Conservation (phyloP, 2,113 vertebrate species). For the Pogonocichla stellata region DNA sequence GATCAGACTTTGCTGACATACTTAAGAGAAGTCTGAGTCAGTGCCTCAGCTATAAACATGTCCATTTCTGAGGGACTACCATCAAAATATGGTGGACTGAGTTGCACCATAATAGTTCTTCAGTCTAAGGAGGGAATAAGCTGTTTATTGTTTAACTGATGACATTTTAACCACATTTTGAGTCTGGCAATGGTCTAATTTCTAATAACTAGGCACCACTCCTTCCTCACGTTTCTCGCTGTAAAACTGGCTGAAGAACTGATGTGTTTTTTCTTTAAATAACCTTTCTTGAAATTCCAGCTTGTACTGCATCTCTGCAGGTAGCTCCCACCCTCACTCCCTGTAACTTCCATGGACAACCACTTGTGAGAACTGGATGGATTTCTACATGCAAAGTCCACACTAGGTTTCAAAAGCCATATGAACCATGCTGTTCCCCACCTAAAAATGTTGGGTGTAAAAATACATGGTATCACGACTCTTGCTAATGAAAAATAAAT, state of each 20-base stretch:
- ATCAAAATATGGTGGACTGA: not conserved
- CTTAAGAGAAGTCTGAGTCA: constrained; percentile 14
- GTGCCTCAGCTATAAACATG: not conserved
- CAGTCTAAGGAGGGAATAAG: not conserved
- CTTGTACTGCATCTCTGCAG: not conserved
- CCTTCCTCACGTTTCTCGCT: not conserved
- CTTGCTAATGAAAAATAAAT: not conserved
- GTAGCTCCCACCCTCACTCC: not conserved
- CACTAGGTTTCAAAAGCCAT: not conserved
- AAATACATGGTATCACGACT: not conserved
- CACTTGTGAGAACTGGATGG: not conserved
- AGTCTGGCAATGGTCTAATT: not conserved
- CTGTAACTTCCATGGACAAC: not conserved
- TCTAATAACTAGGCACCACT: not conserved
- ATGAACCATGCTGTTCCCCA: not conserved
- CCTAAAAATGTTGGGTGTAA: not conserved
- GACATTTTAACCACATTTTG: not conserved
- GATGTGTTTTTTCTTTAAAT: not conserved
- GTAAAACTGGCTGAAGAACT: not conserved
- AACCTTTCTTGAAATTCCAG: not conserved
- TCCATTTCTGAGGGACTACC: not conserved
- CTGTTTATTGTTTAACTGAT: constrained; percentile 5
- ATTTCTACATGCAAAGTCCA: not conserved
- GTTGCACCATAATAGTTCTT: not conserved
- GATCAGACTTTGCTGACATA: not conserved